Conservation (phyloP, 2,888 invertebrate species). For the Dromius quadrimaculatus region DNA sequence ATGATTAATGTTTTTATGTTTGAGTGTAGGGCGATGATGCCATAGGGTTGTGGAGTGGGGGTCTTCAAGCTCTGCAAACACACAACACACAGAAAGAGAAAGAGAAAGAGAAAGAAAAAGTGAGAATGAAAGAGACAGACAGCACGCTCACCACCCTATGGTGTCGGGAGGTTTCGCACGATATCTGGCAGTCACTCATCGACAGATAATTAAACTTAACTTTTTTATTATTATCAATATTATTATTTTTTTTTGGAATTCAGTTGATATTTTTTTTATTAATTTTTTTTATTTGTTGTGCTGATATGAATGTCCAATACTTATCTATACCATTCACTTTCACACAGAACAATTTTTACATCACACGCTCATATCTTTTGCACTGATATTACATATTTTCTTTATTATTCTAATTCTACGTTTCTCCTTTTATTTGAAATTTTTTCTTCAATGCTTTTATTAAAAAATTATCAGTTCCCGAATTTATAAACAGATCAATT, state of each 20-base stretch:
- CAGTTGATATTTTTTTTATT: slow-evolving; percentile 31
- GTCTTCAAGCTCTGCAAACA: slow-evolving; percentile 45
- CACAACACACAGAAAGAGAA: slow-evolving; percentile 34
- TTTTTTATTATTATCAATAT: slow-evolving; percentile 14
- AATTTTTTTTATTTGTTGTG: slow-evolving; percentile 6
- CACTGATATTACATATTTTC: background rate
- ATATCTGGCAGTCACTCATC: slow-evolving; percentile 35
- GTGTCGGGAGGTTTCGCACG: slow-evolving; percentile 49
- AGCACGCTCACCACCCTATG: slow-evolving; percentile 51
- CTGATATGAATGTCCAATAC: slow-evolving; percentile 53
- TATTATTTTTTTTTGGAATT: slow-evolving; percentile 9
- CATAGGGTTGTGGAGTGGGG: slow-evolving; percentile 50
- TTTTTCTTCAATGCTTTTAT: no score
- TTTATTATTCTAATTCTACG: background rate
- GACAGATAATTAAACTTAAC: slow-evolving; percentile 1
- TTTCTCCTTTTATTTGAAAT: no score
- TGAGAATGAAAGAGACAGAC: slow-evolving; percentile 23
- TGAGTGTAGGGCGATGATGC: slow-evolving; percentile 47
- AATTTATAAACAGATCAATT: no score
- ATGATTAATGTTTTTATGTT: slow-evolving; percentile 48
- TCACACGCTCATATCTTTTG: background rate
- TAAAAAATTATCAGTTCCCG: no score
- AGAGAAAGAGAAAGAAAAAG: slow-evolving; percentile 17
- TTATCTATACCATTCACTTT: slow-evolving; percentile 48
- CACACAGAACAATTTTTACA: background rate